Conservation (phyloP, 2,113 vertebrate genomes). For the Eptesicus fuscus region DNA sequence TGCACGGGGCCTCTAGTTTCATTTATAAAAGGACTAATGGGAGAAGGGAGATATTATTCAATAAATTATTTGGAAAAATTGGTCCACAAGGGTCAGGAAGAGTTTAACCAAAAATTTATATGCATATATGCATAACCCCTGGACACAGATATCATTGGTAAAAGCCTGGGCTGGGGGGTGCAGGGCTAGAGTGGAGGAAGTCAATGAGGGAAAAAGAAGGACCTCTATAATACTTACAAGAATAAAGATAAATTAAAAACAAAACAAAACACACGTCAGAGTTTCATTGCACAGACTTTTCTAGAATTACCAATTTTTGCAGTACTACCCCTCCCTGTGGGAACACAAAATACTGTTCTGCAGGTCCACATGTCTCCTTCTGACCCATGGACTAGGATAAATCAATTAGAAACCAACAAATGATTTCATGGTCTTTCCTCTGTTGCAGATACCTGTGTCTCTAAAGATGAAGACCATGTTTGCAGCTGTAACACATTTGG, state of each 20-base stretch:
- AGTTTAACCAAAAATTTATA: too few relatives aligned
- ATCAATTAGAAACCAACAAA: not conserved
- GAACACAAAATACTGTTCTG: not conserved
- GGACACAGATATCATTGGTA: too few relatives aligned
- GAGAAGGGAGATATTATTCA: not conserved
- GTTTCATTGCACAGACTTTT: not conserved
- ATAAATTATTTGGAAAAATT: not conserved
- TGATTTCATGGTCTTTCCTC: not conserved
- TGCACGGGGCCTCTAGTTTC: not conserved
- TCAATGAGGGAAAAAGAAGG: too few relatives aligned
- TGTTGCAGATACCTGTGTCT: not conserved
- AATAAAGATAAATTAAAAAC: not conserved
- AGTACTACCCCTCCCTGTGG: not conserved
- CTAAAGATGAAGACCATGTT: not conserved
- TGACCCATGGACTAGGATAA: not conserved
- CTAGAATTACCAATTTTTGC: not conserved
- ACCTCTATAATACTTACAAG: too few relatives aligned
- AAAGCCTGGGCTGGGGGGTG: too few relatives aligned
- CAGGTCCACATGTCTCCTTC: not conserved
- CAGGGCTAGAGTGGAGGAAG: too few relatives aligned
- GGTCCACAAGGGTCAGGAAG: too few relatives aligned
- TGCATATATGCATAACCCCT: too few relatives aligned
- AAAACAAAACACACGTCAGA: not conserved
- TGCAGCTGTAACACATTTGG: not conserved
- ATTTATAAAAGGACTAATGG: not conserved